phyloP scores from a whole-genome alignment of 92 coral and sea anemone species.

The Parazoanthus atlanticus region DNA sequence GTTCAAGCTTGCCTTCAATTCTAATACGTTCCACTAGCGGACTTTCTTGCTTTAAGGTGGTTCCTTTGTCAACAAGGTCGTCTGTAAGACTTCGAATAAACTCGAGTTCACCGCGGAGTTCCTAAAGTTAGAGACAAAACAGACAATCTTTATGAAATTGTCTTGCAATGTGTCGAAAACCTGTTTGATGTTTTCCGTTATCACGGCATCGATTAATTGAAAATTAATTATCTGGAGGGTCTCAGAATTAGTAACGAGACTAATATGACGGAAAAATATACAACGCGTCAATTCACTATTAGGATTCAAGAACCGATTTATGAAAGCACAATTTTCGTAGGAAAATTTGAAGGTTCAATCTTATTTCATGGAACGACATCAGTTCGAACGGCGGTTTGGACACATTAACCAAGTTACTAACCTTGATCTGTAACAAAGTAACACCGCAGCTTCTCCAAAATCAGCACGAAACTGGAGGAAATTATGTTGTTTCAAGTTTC shows the following conservation, averaged over 20 bases:
- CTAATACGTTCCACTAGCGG: conserved; percentile 52
- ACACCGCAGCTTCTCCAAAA: not conserved
- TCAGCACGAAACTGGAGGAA: not conserved
- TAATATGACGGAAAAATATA: not conserved
- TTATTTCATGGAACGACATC: not conserved
- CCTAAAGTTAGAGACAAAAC: conserved; percentile 49
- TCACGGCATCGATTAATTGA: not conserved
- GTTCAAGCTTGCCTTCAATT: conserved; percentile 56
- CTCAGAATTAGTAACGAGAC: not conserved
- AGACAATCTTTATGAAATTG: not conserved
- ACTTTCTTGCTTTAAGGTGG: conserved; percentile 51
- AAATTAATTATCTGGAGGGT: not conserved
- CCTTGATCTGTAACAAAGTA: not conserved
- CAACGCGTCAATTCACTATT: not conserved
- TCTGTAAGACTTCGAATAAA: conserved; percentile 65
- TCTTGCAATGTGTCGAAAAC: not conserved
- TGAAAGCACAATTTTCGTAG: not conserved
- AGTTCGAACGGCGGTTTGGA: no score
- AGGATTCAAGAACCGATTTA: not conserved
- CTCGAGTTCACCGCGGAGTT: conserved; percentile 69
- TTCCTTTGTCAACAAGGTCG: conserved; percentile 55
- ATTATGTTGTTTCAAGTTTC: not conserved
- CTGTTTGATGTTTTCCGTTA: not conserved
- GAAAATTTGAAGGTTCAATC: no score
- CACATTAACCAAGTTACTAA: no score